Conservation (phyloP, 2,113 vertebrate genomes). For the Archilochus colubris region DNA sequence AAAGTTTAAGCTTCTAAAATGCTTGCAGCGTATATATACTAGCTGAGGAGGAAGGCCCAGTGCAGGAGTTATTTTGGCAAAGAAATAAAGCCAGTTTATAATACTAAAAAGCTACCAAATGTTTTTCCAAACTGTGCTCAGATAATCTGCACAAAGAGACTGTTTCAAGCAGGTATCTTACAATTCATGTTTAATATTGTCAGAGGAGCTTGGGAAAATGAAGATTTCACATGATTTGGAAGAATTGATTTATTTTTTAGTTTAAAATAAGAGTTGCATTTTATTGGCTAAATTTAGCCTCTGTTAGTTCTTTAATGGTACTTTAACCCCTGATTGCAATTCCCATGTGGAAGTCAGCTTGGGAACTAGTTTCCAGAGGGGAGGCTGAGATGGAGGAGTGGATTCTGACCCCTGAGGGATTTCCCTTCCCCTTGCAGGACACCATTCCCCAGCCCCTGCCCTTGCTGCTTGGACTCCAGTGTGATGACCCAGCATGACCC, state of each 20-base stretch:
- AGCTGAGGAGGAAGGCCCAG: constrained; percentile 33
- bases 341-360: neutral
- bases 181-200: constrained; percentile 47
- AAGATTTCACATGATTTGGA: constrained; percentile 33
- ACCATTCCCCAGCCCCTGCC: fast-evolving
- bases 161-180: constrained; percentile 34
- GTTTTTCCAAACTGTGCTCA: constrained; percentile 27
- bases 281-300: constrained; percentile 8
- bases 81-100: constrained; percentile 40
- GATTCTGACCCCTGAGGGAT: neutral
- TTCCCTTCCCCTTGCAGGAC: neutral
- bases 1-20: constrained; percentile 15
- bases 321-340: neutral
- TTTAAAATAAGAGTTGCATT: neutral
- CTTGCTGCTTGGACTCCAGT: neutral
- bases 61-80: neutral
- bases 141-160: constrained; percentile 50
- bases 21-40: neutral
- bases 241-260: constrained; percentile 3
- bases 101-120: constrained; percentile 29
- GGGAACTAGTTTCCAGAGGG: neutral
- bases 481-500: fast-evolving
- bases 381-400: neutral
- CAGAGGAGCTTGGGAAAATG: constrained; percentile 25
- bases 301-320: constrained; percentile 9